A percentile compares a stretch with the other conserved stretches of the same genome.
Conservation (phyloP, 2,113 vertebrate species). For the Pedetes capensis region DNA sequence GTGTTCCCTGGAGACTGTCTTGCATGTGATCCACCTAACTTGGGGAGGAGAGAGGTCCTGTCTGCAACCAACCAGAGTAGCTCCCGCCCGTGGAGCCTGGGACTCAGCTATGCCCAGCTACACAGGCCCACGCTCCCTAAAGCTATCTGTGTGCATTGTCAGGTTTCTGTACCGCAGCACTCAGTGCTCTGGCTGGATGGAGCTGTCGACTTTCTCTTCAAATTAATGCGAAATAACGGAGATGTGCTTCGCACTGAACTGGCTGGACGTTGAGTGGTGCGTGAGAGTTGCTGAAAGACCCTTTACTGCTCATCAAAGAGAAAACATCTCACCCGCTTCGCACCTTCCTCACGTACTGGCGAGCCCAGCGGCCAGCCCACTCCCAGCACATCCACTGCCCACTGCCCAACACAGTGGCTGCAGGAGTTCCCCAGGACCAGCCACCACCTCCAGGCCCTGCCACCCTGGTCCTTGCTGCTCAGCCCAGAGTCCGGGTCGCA, state of each 20-base stretch:
- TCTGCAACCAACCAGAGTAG: neutral
- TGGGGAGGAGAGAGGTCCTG: neutral
- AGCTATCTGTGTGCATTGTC: fast-evolving
- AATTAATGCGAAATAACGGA: neutral
- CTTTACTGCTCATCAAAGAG: neutral
- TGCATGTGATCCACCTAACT: fast-evolving
- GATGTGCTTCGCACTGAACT: fast-evolving
- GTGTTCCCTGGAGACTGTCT: fast-evolving
- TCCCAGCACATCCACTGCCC: fast-evolving
- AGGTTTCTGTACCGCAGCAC: fast-evolving
- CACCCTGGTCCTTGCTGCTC: neutral
- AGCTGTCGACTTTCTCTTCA: neutral
- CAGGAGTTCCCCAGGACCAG: neutral
- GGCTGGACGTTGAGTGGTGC: neutral
- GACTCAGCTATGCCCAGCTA: fast-evolving
- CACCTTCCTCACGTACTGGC: fast-evolving
- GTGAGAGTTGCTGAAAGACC: neutral
- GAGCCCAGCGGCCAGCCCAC: fast-evolving
- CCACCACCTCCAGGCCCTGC: fast-evolving
- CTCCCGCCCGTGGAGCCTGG: fast-evolving
- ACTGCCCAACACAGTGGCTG: fast-evolving
- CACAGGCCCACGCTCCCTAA: fast-evolving
- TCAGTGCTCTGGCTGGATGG: fast-evolving
- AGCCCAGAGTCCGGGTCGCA: neutral
- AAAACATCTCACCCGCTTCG: fast-evolving